A percentile compares a stretch with the other conserved stretches of the same genome.
Conservation (phyloP, 2,797 vertebrate species). For the Fistularia commersonii region DNA sequence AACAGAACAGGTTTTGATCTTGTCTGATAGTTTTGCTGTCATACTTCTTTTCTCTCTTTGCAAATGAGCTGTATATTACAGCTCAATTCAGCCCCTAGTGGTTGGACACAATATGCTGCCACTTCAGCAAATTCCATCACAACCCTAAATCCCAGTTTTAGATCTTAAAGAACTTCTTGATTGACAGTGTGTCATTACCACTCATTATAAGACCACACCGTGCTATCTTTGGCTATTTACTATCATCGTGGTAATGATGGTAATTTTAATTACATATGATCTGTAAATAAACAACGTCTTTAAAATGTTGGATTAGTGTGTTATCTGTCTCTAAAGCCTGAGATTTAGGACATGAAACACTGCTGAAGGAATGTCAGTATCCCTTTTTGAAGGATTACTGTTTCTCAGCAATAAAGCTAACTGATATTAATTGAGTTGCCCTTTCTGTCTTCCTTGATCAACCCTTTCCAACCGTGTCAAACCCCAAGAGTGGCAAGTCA, state of each 20-base stretch:
- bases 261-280: slow-evolving; percentile 44
- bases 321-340: slow-evolving; percentile 44
- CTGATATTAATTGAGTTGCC: slow-evolving; percentile 43
- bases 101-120: slow-evolving; percentile 19
- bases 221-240: slow-evolving; percentile 55
- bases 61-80: slow-evolving; percentile 25
- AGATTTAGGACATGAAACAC: slow-evolving; percentile 55
- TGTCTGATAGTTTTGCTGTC: slow-evolving; percentile 6
- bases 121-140: slow-evolving; percentile 12
- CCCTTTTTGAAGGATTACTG: slow-evolving; percentile 58
- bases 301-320: slow-evolving; percentile 58
- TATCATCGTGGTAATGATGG: slow-evolving; percentile 45
- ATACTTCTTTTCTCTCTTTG: slow-evolving; percentile 19
- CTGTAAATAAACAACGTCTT: slow-evolving; percentile 60
- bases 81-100: slow-evolving; percentile 66
- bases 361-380: slow-evolving; percentile 33
- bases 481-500: slow-evolving; percentile 31
- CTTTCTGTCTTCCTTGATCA: slow-evolving; percentile 34
- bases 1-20: slow-evolving; percentile 8
- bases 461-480: slow-evolving; percentile 28
- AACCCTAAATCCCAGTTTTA: slow-evolving; percentile 31
- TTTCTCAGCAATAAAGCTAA: slow-evolving; percentile 59
- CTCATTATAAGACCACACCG: slow-evolving; percentile 38
- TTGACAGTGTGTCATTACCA: slow-evolving; percentile 41
- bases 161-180: slow-evolving; percentile 12